These are phyloP conservation scores for Drosophila mayri DNA, from an alignment of 1,140 invertebrate species.

Conservation along the genomic window DNA sequence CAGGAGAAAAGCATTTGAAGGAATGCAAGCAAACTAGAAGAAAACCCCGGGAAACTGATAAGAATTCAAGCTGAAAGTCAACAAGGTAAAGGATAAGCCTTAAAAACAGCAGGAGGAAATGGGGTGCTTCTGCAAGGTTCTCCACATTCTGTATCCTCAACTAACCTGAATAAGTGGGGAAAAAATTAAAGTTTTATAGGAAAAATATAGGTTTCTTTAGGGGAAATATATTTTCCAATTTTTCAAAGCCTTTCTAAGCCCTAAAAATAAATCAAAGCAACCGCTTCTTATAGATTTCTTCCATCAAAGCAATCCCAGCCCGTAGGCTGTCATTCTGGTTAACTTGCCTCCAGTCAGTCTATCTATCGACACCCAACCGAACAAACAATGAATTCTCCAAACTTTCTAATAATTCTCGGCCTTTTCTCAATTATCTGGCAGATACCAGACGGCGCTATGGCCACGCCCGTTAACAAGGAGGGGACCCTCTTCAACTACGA, in stretches of 20 bases:
- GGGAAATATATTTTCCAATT: background rate
- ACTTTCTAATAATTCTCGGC: background rate
- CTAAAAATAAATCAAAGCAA: background rate
- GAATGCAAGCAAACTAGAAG: background rate
- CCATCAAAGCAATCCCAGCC: no score
- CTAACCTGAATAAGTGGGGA: background rate
- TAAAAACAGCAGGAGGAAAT: no score
- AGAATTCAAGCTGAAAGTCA: background rate
- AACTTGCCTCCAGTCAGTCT: background rate
- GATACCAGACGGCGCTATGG: background rate
- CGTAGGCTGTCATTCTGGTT: background rate
- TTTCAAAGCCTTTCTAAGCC: background rate
- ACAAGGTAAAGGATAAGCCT: background rate
- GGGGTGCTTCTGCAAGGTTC: background rate
- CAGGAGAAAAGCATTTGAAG: background rate
- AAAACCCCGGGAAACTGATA: background rate
- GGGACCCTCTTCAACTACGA: background rate
- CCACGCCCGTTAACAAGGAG: background rate
- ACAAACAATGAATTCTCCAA: constrained; percentile 7
- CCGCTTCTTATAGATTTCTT: background rate
- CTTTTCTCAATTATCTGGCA: background rate
- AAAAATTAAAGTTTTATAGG: background rate
- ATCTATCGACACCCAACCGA: background rate
- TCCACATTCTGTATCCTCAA: background rate
- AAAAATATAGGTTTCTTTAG: background rate